phyloP scores from a whole-genome alignment of 2,888 invertebrate genomes.

The Netelia melanura region DNA sequence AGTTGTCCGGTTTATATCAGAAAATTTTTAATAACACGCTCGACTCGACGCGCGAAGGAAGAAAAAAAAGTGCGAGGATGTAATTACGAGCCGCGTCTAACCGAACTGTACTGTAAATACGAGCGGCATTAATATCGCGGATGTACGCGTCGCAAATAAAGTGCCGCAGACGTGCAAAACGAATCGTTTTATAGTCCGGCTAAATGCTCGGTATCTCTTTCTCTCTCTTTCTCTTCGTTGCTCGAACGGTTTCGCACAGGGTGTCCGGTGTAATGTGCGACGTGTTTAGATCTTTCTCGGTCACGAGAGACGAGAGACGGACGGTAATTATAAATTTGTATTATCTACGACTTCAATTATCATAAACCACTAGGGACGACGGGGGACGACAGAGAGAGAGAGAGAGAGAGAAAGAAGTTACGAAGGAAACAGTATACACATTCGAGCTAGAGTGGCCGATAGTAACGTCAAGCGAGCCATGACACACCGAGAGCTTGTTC shows the following conservation, averaged over 20 bases:
- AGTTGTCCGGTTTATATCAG: background rate
- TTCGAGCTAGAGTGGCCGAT: conserved; percentile 51
- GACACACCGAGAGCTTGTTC: conserved; percentile 41
- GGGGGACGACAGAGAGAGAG: conserved; percentile 47
- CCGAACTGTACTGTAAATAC: conserved; percentile 46
- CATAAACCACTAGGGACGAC: conserved; percentile 58
- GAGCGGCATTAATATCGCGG: conserved; percentile 43
- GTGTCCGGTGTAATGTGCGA: conserved; percentile 8
- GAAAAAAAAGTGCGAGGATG: conserved; percentile 37
- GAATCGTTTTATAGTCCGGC: conserved; percentile 58
- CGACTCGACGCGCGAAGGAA: conserved; percentile 10
- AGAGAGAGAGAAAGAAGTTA: conserved; percentile 35
- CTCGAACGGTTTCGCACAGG: conserved; percentile 7
- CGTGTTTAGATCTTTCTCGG: conserved; percentile 63
- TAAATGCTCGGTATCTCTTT: conserved; percentile 34
- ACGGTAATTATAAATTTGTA: conserved; percentile 69
- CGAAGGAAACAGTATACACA: conserved; percentile 30
- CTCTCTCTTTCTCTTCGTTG: background rate
- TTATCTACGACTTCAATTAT: conserved; percentile 69
- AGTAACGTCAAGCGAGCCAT: conserved; percentile 21
- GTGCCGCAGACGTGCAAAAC: conserved; percentile 59
- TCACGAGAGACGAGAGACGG: conserved; percentile 55
- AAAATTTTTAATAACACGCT: conserved; percentile 33
- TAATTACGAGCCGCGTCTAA: conserved; percentile 55
- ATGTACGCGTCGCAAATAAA: conserved; percentile 49